Base-by-base conservation (phyloP, 1,140 invertebrate genomes). In the Thrips palmi region DNA sequence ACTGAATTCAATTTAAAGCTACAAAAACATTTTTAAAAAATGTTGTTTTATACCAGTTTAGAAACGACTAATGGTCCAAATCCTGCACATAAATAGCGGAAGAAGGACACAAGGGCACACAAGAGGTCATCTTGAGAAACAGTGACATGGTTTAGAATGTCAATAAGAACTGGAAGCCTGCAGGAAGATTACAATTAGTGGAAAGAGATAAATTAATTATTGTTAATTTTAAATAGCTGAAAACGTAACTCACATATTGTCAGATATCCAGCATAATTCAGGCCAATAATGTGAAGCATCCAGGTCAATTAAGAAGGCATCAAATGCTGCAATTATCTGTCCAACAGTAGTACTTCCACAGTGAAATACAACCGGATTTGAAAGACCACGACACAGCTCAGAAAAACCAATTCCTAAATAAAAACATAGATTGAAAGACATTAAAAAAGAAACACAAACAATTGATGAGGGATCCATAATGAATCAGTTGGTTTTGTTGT, bases 331-430 rank as follows among this genome's bases (percentile, higher is more conserved):
- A 20, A 70, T 49, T 22, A 70, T 50, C 33, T 54, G 42, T 24
- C 59, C 64, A 32, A 64, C 44, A 36, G 60, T 54, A n/a, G 59
- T 22, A 7, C 33, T 42, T 38, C 59, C 52, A 14, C 55, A 53
- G 30, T 59, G 63, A 48, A 70, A 70, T 32, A 62, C 50, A 39
- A 54, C 52, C 8, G 68, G 68, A 48, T 67, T 64, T n/a, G 56
- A 56, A 25, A 70, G 56, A 33, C 58, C 62, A 28, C 55, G 55
- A 41, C 57, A 63, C 40, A 60, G 45, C 44, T 54, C 50, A 27
- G 49, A 35, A 49, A 65, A 63, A 45, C 60, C 60, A 25, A 50
- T 45, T 40, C 64, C 64, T 68, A 42, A 8, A 60, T 53, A 29
- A 39, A 48, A 46, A 49, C 34, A 39, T 27, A 45, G 43, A 5